Conservation (phyloP, 2,888 invertebrate genomes). For the Drosophila mercatorum region DNA sequence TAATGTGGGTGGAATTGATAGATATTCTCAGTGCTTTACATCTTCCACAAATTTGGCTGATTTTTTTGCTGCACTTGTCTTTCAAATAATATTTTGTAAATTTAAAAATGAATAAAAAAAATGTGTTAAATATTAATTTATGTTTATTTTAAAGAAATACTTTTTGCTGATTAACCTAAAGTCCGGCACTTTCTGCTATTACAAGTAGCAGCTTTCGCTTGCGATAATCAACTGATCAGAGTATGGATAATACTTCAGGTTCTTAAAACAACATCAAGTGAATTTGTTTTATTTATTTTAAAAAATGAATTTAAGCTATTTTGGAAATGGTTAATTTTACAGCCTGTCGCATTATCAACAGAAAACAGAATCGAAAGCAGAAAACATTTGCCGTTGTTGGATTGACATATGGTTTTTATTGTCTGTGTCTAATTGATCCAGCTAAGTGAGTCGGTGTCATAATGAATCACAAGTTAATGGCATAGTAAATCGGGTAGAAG, state of each 20-base stretch:
- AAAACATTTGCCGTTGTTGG: conserved; percentile 14
- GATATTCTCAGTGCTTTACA: conserved; percentile 53
- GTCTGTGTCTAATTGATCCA: conserved; percentile 14
- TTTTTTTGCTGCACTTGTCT: conserved; percentile 9
- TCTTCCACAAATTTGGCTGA: conserved; percentile 56
- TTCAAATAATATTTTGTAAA: no score
- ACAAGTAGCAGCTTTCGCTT: not conserved
- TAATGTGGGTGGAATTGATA: conserved; percentile 37
- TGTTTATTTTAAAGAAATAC: no score
- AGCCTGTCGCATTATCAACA: conserved; percentile 22
- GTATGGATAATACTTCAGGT: not conserved
- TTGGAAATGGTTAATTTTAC: conserved; percentile 4
- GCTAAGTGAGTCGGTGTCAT: no score
- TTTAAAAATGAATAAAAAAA: no score
- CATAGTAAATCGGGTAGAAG: no score
- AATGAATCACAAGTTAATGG: no score
- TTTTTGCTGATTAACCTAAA: not conserved
- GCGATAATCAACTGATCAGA: not conserved
- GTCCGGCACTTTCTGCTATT: not conserved
- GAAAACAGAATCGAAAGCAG: not conserved
- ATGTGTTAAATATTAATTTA: no score
- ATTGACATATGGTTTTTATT: conserved; percentile 25
- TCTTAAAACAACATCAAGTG: not conserved
- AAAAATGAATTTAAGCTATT: not conserved
- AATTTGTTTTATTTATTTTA: not conserved